Base-by-base conservation (phyloP, 2,113 vertebrate species). In the Austrofundulus limnaeus region DNA sequence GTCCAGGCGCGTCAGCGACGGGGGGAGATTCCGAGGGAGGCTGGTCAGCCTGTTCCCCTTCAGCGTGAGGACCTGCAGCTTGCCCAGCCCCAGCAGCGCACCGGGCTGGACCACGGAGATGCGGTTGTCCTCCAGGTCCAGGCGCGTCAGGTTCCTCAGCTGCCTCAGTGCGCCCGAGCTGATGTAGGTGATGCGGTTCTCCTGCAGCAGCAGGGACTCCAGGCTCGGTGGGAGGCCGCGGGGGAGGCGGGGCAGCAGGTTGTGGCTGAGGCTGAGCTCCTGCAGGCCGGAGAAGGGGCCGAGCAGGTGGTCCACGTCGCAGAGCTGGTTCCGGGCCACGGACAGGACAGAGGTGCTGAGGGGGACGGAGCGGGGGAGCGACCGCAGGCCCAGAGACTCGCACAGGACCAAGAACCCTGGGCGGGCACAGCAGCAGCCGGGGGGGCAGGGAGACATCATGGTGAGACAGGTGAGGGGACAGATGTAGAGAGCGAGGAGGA, bases 131-230 rank as follows among this genome's bases (percentile, higher is more conserved):
- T 92, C 87, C 57, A 93, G 74, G 56, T 92, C 90, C 41, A 93
- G 81, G 11, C 72, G 85, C 15, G 90, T 91, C 15, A 93, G 87
- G 81, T 93, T 93, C 12, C 82, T 70, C 52, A 93, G 84, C 20
- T 90, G 83, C 51, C 89, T 80, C 63, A 93, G 64, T 34, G 74
- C 75, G 0, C 90, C 90, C 0, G 84, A 47, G 2, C 90, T 93
- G 78, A 93, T 91, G 47, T 89, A 92, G n/a, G 91, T 90, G 74
- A 93, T 91, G 52, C 76, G 88, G 84, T 93, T 93, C 54, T 92
- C 86, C 28, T 87, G 90, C 61, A 93, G 86, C 72, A 85, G 87
- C 56, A 93, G 87, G 58, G 80, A 87, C 84, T 91, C 85, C 76
- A 93, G 84, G 68, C 90, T 92, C 10, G 92, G 28, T 1, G 92